Evolutionary conservation across 2,113 vertebrate species (phyloP).

Genomic region (Peucedramus taeniatus): DNA sequence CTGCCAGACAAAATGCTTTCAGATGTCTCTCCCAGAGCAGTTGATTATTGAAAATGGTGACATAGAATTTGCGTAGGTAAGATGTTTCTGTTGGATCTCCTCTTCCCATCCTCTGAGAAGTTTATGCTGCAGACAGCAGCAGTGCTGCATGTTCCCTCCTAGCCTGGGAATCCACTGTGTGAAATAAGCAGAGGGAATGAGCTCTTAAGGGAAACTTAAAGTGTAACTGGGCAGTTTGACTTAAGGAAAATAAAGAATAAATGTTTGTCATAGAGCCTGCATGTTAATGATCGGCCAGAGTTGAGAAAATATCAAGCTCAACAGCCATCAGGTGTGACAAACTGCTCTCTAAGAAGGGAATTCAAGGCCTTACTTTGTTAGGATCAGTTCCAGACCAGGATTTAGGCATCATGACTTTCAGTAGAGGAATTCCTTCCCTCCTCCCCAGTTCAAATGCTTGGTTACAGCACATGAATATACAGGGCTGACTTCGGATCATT

Average conservation of each 20-base stretch:
- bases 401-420: neutral
- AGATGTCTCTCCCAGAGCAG: neutral
- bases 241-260: constrained; percentile 47
- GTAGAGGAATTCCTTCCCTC: neutral
- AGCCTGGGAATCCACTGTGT: neutral
- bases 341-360: constrained; percentile 30
- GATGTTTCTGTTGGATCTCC: neutral
- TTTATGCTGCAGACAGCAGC: neutral
- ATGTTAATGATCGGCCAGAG: neutral
- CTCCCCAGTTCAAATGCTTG: neutral
- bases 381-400: neutral
- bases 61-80: neutral
- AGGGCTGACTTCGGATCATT: neutral
- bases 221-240: constrained; percentile 21
- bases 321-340: neutral
- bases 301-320: neutral
- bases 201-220: constrained; percentile 26
- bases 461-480: neutral
- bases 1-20: neutral
- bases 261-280: constrained; percentile 7
- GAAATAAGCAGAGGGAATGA: constrained; percentile 3
- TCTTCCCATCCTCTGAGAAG: neutral
- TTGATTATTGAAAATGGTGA: neutral
- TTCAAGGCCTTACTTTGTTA: neutral
- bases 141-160: neutral